These are phyloP conservation scores for Eleutherodactylus coqui DNA, from an alignment of 2,797 vertebrate genomes.

Conservation along the genomic window DNA sequence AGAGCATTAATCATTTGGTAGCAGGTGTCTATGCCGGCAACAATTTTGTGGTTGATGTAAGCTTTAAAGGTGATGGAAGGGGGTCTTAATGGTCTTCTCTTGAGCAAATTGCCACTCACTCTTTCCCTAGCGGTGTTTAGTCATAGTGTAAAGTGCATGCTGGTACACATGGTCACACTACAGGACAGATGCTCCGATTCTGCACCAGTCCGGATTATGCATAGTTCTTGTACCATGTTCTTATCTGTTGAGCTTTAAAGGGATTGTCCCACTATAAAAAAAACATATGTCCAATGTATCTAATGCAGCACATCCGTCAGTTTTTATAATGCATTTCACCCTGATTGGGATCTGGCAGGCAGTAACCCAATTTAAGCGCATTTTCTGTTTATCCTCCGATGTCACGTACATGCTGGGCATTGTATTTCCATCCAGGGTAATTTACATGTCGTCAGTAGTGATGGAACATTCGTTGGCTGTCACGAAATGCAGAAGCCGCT, in stretches of 20 bases:
- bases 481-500: too few relatives aligned
- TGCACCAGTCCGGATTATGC: not conserved
- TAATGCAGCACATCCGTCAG: too few relatives aligned
- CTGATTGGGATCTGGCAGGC: too few relatives aligned
- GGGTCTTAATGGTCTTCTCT: not conserved
- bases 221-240: not conserved
- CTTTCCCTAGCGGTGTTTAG: not conserved
- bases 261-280: too few relatives aligned
- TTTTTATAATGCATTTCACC: too few relatives aligned
- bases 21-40: slow-evolving; percentile 31
- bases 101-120: slow-evolving; percentile 18
- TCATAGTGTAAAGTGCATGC: slow-evolving; percentile 32
- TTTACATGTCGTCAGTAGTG: too few relatives aligned
- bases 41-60: slow-evolving; percentile 7
- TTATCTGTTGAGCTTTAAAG: not conserved
- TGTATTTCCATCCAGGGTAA: too few relatives aligned
- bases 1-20: slow-evolving; percentile 37
- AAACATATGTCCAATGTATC: too few relatives aligned
- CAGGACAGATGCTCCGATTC: not conserved
- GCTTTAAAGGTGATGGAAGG: slow-evolving; percentile 3
- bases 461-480: too few relatives aligned
- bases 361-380: too few relatives aligned
- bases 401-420: too few relatives aligned
- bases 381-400: too few relatives aligned
- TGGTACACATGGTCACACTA: slow-evolving; percentile 8